phyloP scores from a whole-genome alignment of 2,888 invertebrate species.

The Rotaria magnacalcarata region DNA sequence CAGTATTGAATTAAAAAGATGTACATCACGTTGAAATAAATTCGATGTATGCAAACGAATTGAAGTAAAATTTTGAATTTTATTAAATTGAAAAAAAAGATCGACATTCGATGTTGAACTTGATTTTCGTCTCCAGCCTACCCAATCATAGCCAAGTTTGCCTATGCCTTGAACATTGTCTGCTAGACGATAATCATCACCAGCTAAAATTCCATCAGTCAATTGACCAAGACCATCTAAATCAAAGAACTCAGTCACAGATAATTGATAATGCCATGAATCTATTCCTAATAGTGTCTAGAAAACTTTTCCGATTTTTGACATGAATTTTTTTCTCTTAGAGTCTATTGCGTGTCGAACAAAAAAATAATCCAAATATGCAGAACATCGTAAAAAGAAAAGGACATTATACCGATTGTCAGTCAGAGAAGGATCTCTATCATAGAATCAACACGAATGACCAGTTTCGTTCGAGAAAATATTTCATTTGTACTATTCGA shows the following conservation, averaged over 20 bases:
- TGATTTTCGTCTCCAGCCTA: constrained; percentile 73
- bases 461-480: too few species aligned
- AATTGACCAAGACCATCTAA: constrained; percentile 77
- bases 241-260: constrained; percentile 55
- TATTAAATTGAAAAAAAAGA: constrained; percentile 79
- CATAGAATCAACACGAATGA: too few species aligned
- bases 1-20: constrained; percentile 75
- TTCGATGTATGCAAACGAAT: constrained; percentile 75
- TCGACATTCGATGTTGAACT: constrained; percentile 67
- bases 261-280: too few species aligned
- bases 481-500: too few species aligned
- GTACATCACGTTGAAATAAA: constrained; percentile 75
- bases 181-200: constrained; percentile 68
- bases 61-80: constrained; percentile 76
- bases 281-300: too few species aligned
- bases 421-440: too few species aligned
- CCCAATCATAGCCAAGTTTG: constrained; percentile 74
- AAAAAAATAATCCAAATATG: too few species aligned
- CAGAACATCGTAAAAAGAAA: too few species aligned
- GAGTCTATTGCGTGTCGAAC: too few species aligned
- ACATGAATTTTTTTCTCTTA: too few species aligned
- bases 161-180: constrained; percentile 65
- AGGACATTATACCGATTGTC: too few species aligned
- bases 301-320: too few species aligned
- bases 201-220: constrained; percentile 73